Base-by-base conservation (phyloP, 1,140 invertebrate genomes). In the Epicauta chinensis region DNA sequence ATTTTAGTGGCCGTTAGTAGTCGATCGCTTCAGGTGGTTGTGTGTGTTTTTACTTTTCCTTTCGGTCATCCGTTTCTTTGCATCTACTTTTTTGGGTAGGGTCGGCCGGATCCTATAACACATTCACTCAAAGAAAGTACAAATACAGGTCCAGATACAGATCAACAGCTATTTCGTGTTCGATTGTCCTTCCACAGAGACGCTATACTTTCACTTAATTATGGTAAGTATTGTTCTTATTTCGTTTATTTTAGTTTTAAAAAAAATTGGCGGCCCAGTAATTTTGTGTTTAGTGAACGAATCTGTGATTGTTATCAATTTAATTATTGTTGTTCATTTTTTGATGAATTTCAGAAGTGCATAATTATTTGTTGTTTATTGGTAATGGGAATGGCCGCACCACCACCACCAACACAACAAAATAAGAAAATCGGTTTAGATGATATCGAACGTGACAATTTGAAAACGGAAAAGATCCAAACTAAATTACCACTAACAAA, bases 371-470 rank as follows among this genome's bases (percentile, higher is more conserved):
- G 12, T 34, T n/a, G 12, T 34, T 34, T 11, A 11, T 34, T 34
- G 32, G 12, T 34, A 9, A 3, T 12, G 32, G 12, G 6, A 11
- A 34, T 11, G 10, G 32, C 32, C 3, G 36, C 16, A 6, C n/a
- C n/a, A n/a, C n/a, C n/a, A n/a, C n/a, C n/a, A n/a, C n/a, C n/a
- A n/a, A n/a, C n/a, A n/a, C n/a, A n/a, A n/a, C 47, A 48, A 17
- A 38, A 59, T n/a, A 54, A 58, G 15, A 62, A 62, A 54, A 56
- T 59, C 16, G 60, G 53, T 14, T 46, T 65, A 9, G 61, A 65
- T 35, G 62, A 65, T 47, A 63, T 65, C 14, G 63, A 65, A 46
- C 32, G 54, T 12, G 63, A 63, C 29, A 62, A 62, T 31, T 48
- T 56, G 31, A 36, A 39, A 52, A 15, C 11, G 45, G 23, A 11